Evolutionary conservation across 1,140 invertebrate species (phyloP).

Genomic region (Scaptodrosophila lebanonensis): DNA sequence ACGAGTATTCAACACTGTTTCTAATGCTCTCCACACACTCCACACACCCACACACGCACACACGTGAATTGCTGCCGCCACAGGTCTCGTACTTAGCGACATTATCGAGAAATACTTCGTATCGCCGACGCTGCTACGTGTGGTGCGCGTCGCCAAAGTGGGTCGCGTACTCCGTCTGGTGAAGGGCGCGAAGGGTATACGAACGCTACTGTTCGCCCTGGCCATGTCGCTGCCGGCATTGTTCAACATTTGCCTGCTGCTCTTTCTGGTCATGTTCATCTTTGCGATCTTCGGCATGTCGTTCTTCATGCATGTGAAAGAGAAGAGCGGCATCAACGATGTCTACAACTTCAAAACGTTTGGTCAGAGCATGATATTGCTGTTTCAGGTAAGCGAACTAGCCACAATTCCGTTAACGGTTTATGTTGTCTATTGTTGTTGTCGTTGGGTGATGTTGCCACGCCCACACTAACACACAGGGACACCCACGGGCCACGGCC

Average conservation of each 20-base stretch:
- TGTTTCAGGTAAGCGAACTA: slow-evolving; percentile 89
- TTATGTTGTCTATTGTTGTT: slow-evolving; percentile 77
- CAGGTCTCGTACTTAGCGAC: slow-evolving; percentile 96
- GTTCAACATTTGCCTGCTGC: slow-evolving; percentile 98
- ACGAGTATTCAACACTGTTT: slow-evolving; percentile 21
- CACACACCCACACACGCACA: slow-evolving; percentile 26
- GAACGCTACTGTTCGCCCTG: slow-evolving; percentile 96
- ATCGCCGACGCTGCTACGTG: slow-evolving; percentile 96
- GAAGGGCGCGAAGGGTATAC: slow-evolving; percentile 97
- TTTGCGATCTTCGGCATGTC: slow-evolving; percentile 99
- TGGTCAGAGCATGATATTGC: slow-evolving; percentile 96
- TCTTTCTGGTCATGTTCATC: slow-evolving; percentile 99
- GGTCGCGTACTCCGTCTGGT: slow-evolving; percentile 97
- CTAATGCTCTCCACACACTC: slow-evolving; percentile 24
- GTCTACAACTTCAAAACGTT: slow-evolving; percentile 99
- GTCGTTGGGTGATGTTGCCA: slow-evolving; percentile 77
- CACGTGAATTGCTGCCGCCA: slow-evolving; percentile 2
- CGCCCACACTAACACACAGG: slow-evolving; percentile 18
- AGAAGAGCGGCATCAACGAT: slow-evolving; percentile 94
- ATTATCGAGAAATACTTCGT: slow-evolving; percentile 98
- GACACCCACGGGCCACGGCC: not conserved
- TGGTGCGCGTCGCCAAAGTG: slow-evolving; percentile 98
- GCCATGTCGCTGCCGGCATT: slow-evolving; percentile 98
- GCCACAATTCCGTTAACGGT: slow-evolving; percentile 75
- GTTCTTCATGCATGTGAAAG: slow-evolving; percentile 98